Conservation (phyloP, 1,140 invertebrate species). For the Formica exsecta region DNA sequence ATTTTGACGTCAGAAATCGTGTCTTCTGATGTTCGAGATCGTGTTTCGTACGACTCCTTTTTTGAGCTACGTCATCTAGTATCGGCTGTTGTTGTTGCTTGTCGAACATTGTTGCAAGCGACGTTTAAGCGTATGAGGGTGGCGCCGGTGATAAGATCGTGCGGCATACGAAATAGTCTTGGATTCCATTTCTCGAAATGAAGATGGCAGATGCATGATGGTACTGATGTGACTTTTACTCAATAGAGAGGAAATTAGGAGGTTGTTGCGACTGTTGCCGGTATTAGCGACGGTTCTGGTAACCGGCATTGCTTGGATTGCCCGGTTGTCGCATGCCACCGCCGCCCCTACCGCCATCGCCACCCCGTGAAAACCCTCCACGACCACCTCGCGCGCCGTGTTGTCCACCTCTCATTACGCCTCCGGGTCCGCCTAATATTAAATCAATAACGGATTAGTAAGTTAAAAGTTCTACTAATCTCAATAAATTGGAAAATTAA, state of each 20-base stretch:
- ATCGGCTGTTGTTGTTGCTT: slow-evolving; percentile 64
- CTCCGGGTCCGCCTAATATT: slow-evolving; percentile 82
- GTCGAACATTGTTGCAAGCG: slow-evolving; percentile 74
- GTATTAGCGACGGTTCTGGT: slow-evolving; percentile 83
- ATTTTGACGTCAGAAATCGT: slow-evolving; percentile 48
- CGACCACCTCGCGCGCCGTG: slow-evolving; percentile 83
- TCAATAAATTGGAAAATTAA: background rate
- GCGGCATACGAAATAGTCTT: slow-evolving; percentile 71
- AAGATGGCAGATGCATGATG: slow-evolving; percentile 65
- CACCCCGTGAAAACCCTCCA: slow-evolving; percentile 83
- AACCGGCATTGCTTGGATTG: slow-evolving; percentile 81
- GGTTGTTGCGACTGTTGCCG: slow-evolving; percentile 30
- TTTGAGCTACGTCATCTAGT: slow-evolving; percentile 68
- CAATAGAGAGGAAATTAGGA: slow-evolving; percentile 53
- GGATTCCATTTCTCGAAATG: slow-evolving; percentile 65
- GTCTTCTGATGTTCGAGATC: slow-evolving; percentile 62
- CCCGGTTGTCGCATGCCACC: slow-evolving; percentile 83
- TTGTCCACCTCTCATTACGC: slow-evolving; percentile 84
- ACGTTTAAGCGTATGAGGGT: slow-evolving; percentile 73
- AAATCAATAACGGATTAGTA: background rate
- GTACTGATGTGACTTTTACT: slow-evolving; percentile 71
- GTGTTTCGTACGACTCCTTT: slow-evolving; percentile 58
- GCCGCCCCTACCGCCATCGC: slow-evolving; percentile 83
- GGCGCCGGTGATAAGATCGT: slow-evolving; percentile 64
- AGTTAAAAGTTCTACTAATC: slow-evolving; percentile 18